Evolutionary conservation across 37 sponge, comb jelly and placozoan genomes (phyloP).

Genomic region (Aphrocallistes beatrix): DNA sequence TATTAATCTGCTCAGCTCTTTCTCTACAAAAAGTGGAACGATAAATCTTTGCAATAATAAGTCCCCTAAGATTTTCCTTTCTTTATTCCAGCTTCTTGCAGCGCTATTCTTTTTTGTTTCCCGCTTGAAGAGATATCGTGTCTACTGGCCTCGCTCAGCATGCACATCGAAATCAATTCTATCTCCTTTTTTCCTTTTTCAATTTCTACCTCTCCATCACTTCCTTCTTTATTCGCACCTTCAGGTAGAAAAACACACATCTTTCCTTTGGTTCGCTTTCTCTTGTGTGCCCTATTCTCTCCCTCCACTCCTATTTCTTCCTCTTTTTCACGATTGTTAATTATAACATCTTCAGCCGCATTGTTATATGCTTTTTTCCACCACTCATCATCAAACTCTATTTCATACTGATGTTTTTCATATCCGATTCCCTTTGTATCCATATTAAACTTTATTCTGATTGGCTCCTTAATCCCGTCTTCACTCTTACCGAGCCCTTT

Average conservation of each 20-base stretch:
- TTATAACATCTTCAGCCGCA: not conserved
- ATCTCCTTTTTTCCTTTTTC: not conserved
- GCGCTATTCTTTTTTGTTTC: not conserved
- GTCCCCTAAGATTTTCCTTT: too few species aligned
- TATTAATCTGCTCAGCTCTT: too few species aligned
- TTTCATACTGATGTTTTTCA: not conserved
- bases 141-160: not conserved
- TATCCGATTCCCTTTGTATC: not conserved
- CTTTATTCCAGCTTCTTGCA: not conserved
- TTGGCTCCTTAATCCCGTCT: not conserved
- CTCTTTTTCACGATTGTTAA: not conserved
- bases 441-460: not conserved
- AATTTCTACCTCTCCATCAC: not conserved
- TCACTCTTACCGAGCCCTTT: not conserved
- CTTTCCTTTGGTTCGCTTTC: not conserved
- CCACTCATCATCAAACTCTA: slow-evolving; percentile 11
- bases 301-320: not conserved
- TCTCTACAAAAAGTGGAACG: too few species aligned
- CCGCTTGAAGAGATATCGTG: not conserved
- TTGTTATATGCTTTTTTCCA: not conserved
- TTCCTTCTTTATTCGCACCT: not conserved
- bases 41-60: too few species aligned
- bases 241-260: not conserved
- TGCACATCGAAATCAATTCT: not conserved
- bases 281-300: not conserved